Evolutionary conservation across 2,888 invertebrate genomes (phyloP), one percentile per base, ranked within the genome.

Genomic region (Neria commutata): DNA sequence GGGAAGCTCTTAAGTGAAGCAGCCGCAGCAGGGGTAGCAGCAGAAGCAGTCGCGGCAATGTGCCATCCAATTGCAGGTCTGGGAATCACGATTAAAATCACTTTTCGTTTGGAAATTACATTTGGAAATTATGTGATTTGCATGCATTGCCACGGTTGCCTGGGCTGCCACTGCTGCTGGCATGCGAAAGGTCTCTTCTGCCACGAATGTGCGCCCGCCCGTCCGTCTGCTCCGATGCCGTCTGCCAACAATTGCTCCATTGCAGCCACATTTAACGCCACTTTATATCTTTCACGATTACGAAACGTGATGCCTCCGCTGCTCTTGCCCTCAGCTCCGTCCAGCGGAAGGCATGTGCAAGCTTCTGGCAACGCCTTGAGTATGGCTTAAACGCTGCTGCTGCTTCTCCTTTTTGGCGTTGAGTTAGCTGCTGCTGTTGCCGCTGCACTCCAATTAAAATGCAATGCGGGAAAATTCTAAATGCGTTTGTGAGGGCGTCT

Each of bases 81-180:
- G 69, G 67, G 69, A 76, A 64, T 63, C 45, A 54, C 68, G 71
- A 73, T 74, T 74, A 70, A 75, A 75, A 71, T 73, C 73, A 67
- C 65, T 74, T 71, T 69, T 63, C 65, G 64, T 68, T 70, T 61
- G 62, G 55, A 72, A 71, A 74, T 71, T 67, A 70, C 67, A n/a
- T n/a, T n/a, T n/a, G n/a, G 59, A 70, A 73, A 73, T 72, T 67
- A 68, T 69, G 70, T 67, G 65, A 64, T 66, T 68, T 63, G 53
- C 62, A 69, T 67, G 65, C 63, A 65, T 68, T 63, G 53, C 62
- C 62, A 6, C 5, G 21, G 17, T 42, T 42, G 17, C n/a, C 42
- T 6, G 3, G 19, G 17, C 19, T 29, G 6, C 29, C 29, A 29
- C 11, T 29, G 6, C 6, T 8, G 29, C 6, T 54, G n/a, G 14